These are phyloP conservation scores for Trissolcus brochymenae DNA, from an alignment of 2,888 invertebrate genomes.

Conservation along the genomic window DNA sequence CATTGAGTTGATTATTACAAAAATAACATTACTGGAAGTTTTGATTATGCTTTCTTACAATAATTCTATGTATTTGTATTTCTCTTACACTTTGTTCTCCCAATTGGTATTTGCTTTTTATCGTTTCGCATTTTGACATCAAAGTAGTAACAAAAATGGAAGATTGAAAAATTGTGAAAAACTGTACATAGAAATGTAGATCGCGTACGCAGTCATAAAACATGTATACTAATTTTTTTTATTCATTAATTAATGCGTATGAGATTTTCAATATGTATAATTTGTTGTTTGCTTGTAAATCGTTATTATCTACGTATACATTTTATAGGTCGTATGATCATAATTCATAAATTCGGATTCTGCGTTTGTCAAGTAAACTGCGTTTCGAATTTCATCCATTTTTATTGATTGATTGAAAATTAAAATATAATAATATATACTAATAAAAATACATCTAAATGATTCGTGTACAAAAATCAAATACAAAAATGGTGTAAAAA, in stretches of 20 bases:
- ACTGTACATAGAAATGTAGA: conserved; percentile 49
- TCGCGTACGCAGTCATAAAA: conserved; percentile 12
- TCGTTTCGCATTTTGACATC: conserved; percentile 25
- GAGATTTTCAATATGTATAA: conserved; percentile 32
- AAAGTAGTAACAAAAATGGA: conserved; percentile 53
- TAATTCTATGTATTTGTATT: conserved; percentile 19
- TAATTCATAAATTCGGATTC: conserved; percentile 31
- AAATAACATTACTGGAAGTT: conserved; percentile 57
- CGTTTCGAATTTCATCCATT: no score
- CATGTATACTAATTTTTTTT: conserved; percentile 28
- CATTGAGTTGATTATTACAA: conserved; percentile 49
- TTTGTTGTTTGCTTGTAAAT: conserved; percentile 29
- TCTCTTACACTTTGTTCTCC: neutral
- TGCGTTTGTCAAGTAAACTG: neutral
- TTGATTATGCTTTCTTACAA: conserved; percentile 51
- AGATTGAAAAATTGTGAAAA: conserved; percentile 53
- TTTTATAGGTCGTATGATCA: conserved; percentile 13
- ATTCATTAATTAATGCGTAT: conserved; percentile 10
- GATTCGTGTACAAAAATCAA: no score
- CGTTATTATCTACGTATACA: neutral
- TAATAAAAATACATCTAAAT: no score
- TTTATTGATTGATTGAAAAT: neutral
- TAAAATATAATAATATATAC: no score
- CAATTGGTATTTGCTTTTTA: conserved; percentile 4
- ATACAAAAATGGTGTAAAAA: no score